Conservation (phyloP, 2,888 invertebrate species). For the Ferdinandea cuprea region DNA sequence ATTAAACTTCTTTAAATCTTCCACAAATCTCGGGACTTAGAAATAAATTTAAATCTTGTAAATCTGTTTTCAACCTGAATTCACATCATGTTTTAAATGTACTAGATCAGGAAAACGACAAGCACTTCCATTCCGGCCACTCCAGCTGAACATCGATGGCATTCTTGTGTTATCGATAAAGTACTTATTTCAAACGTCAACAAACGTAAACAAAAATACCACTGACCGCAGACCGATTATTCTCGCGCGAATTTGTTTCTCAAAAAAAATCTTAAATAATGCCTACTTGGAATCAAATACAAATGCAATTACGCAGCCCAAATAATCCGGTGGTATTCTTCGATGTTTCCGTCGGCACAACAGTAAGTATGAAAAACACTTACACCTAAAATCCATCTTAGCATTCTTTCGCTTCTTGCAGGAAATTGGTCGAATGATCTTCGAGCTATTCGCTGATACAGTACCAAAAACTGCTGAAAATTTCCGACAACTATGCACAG, state of each 20-base stretch:
- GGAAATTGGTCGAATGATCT: slow-evolving; percentile 99
- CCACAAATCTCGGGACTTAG: no score
- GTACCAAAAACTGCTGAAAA: slow-evolving; percentile 99
- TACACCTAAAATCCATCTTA: not conserved
- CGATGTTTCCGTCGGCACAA: slow-evolving; percentile 97
- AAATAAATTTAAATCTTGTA: no score
- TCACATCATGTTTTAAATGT: no score
- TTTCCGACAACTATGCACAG: slow-evolving; percentile 99
- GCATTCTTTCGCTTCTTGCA: slow-evolving; percentile 78
- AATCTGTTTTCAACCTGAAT: no score
- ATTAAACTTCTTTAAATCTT: no score
- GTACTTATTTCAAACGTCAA: slow-evolving; percentile 32
- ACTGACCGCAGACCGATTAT: not conserved
- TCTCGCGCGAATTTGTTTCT: slow-evolving; percentile 5
- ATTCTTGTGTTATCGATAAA: not conserved
- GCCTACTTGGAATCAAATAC: slow-evolving; percentile 98
- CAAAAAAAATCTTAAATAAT: slow-evolving; percentile 83
- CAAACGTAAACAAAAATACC: slow-evolving; percentile 63
- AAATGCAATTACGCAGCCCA: slow-evolving; percentile 93
- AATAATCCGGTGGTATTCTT: slow-evolving; percentile 99
- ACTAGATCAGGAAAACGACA: no score
- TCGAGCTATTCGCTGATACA: slow-evolving; percentile 98
- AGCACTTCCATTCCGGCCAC: no score
- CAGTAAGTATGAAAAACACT: slow-evolving; percentile 85
- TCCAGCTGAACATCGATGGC: no score